Base-by-base conservation (phyloP, 2,888 invertebrate species). In the Anticlea derivata region DNA sequence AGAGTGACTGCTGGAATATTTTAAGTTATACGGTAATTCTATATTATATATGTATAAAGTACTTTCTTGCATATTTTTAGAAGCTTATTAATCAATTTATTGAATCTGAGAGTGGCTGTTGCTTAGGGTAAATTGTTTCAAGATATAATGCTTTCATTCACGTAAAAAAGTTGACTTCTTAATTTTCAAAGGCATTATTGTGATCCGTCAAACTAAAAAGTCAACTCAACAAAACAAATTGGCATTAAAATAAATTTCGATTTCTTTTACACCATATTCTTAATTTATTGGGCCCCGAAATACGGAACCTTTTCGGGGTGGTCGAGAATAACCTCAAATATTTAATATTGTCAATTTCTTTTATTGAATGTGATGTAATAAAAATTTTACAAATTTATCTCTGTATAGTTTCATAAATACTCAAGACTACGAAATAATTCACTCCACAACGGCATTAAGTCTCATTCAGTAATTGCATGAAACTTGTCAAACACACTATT, bases 401-500 rank as follows among this genome's bases (percentile, higher is more conserved):
- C 26, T n/a, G 40, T 39, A 30, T 27, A 37, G 41, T 33, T 49
- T 52, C 0, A 13, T 31, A 55, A 40, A 48, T 44, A 50, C 27
- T 40, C 10, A 46, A 41, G 38, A 30, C 37, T 55, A 41, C 55
- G 45, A 38, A 47, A 49, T 44, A 49, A 47, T 30, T 49, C 56
- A 61, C 56, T 54, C 43, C 37, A 57, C 52, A 53, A 55, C 50
- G 50, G 61, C 61, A 61, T 59, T 61, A 59, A 61, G 61, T 59
- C 52, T 26, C 50, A 49, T 52, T 35, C 53, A 39, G 49, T 38
- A 55, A 53, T 62, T 52, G 63, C 63, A 63, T 67, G 68, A 68
- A 73, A 75, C 70, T 66, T 60, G 48, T 60, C 63, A 66, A 70
- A 68, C 68, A 68, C 68, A 62, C 63, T 58, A 63, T 55, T 56